Conservation (phyloP, 1,140 invertebrate genomes). For the Cydia splendana region DNA sequence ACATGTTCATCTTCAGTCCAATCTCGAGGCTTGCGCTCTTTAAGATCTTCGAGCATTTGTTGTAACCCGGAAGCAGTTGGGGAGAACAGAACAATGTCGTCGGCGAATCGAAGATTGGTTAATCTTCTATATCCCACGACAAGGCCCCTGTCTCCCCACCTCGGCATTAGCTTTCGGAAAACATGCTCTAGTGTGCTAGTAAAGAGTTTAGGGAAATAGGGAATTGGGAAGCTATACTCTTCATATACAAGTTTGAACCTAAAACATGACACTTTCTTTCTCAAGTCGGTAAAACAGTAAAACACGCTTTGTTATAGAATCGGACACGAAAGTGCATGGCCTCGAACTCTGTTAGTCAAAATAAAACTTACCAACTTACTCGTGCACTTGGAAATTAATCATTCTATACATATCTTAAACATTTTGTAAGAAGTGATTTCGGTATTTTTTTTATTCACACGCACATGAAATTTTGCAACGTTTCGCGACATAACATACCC, state of each 20-base stretch:
- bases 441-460: neutral
- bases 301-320: slow-evolving; percentile 5
- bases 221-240: too few species aligned
- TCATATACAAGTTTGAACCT: neutral
- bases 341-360: slow-evolving; percentile 3
- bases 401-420: neutral
- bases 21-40: too few species aligned
- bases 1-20: too few species aligned
- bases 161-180: too few species aligned
- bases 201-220: too few species aligned
- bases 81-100: too few species aligned
- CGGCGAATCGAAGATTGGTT: too few species aligned
- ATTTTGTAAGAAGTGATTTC: neutral
- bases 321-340: neutral
- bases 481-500: neutral
- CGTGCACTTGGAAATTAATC: neutral
- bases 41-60: too few species aligned
- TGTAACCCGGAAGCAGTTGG: too few species aligned
- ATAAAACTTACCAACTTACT: neutral
- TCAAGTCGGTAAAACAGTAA: neutral
- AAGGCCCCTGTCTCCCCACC: too few species aligned
- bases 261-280: neutral
- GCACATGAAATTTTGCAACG: neutral
- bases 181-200: too few species aligned
- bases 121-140: too few species aligned